phyloP scores from a whole-genome alignment of 2,888 invertebrate species.

The Diarsia brunnea region DNA sequence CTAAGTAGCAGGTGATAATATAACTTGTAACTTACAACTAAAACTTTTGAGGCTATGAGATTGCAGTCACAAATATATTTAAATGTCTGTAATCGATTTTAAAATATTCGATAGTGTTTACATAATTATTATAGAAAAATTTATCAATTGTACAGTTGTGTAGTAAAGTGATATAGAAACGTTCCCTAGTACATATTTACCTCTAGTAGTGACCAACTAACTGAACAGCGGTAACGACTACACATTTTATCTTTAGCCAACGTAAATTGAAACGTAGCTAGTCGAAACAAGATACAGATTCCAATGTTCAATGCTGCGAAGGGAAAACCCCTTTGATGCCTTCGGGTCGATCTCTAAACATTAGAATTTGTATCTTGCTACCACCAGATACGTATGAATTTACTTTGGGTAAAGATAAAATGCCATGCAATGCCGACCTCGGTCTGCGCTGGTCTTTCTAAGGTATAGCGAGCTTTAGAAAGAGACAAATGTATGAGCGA shows the following conservation, averaged over 20 bases:
- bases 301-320: not conserved
- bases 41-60: slow-evolving; percentile 1
- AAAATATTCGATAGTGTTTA: slow-evolving; percentile 17
- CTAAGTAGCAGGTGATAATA: not conserved
- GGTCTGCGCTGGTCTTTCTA: not conserved
- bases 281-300: not conserved
- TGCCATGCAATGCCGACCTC: not conserved
- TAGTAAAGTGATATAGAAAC: slow-evolving; percentile 17
- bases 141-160: slow-evolving; percentile 30
- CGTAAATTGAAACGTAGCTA: not conserved
- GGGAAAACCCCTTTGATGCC: not conserved
- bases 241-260: not conserved
- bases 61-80: not conserved
- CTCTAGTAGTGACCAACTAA: not conserved
- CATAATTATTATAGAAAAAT: slow-evolving; percentile 4
- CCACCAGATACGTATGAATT: not conserved
- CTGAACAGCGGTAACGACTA: too few relatives aligned
- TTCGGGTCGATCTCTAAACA: not conserved
- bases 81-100: slow-evolving; percentile 32
- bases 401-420: not conserved
- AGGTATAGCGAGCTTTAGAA: not conserved
- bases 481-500: not conserved
- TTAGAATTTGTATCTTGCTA: not conserved
- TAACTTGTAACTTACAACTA: not conserved
- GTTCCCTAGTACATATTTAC: not conserved